Conservation (phyloP, 2,113 vertebrate species). For the Vimba vimba region DNA sequence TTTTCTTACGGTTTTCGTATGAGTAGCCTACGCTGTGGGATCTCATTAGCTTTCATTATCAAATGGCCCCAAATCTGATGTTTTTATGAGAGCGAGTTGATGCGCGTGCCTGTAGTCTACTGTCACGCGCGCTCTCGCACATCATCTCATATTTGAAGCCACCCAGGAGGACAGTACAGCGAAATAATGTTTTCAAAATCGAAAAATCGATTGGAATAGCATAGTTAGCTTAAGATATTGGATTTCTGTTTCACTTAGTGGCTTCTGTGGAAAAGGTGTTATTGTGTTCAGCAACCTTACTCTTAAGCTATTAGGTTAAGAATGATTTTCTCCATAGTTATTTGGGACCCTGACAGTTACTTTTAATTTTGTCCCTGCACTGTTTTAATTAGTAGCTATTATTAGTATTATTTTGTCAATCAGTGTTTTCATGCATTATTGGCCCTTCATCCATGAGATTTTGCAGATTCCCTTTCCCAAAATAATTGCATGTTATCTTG, state of each 20-base stretch:
- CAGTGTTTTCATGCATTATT: not conserved
- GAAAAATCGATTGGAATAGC: not conserved
- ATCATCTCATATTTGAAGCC: not conserved
- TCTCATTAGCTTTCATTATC: not conserved
- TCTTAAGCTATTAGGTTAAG: not conserved
- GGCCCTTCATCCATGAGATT: not conserved
- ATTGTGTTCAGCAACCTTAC: not conserved
- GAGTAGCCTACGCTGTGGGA: no score
- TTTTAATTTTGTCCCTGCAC: not conserved
- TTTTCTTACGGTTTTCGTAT: no score
- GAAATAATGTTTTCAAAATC: not conserved
- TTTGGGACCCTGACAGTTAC: not conserved
- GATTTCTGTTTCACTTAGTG: not conserved
- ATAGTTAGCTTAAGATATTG: not conserved
- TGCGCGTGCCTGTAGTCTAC: not conserved
- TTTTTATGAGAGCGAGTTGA: not conserved
- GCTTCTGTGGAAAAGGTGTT: not conserved
- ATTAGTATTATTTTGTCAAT: not conserved
- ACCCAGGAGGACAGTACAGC: not conserved
- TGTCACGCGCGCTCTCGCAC: not conserved
- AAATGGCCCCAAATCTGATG: not conserved
- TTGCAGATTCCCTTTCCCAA: not conserved
- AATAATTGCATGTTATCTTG: not conserved
- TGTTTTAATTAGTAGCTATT: not conserved
- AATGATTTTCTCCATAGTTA: not conserved